A percentile compares a stretch with the other conserved stretches of the same genome.
Evolutionary conservation across 2,797 vertebrate genomes (phyloP).

Genomic region (Argya squamiceps): DNA sequence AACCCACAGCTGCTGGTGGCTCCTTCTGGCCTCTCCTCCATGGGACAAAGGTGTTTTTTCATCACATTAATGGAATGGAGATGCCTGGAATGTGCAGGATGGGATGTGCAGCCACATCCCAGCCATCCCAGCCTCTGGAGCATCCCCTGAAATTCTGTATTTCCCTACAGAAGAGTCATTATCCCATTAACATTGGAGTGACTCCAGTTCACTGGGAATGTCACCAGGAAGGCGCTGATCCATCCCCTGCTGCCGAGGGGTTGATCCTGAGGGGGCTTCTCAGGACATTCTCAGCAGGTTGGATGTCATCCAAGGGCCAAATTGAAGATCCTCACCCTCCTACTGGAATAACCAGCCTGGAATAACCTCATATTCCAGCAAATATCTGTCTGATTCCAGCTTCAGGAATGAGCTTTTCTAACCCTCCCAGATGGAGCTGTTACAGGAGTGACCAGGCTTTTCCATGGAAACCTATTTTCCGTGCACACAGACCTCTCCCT

Average conservation of each 20-base stretch:
- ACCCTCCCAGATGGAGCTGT: background rate
- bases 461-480: background rate
- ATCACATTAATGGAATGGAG: background rate
- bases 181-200: background rate
- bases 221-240: background rate
- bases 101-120: background rate
- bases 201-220: background rate
- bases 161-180: background rate
- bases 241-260: accelerated
- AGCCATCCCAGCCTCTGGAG: background rate
- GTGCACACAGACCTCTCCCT: background rate
- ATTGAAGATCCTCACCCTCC: background rate
- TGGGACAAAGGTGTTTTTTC: background rate
- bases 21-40: background rate
- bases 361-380: accelerated
- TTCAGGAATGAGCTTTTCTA: background rate
- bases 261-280: background rate
- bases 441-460: accelerated
- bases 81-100: background rate
- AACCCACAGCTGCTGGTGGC: accelerated
- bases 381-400: too few relatives aligned
- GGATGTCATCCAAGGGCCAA: background rate
- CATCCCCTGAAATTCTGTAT: background rate
- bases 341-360: background rate
- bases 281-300: background rate